Conservation (phyloP, 2,797 vertebrate genomes). For the Poecilia picta region DNA sequence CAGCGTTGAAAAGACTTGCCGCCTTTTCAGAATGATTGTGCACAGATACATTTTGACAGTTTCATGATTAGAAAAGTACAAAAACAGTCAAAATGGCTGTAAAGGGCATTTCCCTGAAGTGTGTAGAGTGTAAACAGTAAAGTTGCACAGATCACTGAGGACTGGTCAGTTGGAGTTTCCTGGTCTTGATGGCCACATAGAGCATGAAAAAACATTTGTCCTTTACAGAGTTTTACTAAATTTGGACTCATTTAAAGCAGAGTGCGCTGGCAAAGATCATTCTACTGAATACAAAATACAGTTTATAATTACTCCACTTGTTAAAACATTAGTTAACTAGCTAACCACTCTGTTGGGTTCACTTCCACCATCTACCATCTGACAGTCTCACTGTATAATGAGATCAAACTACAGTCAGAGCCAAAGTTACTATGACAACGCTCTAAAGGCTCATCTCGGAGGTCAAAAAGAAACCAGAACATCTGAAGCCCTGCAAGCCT, state of each 20-base stretch:
- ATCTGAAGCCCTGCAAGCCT: too few species aligned
- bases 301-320: neutral
- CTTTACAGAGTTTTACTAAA: neutral
- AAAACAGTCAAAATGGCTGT: constrained; percentile 8
- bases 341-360: neutral
- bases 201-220: neutral
- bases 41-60: constrained; percentile 1
- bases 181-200: neutral
- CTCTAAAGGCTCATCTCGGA: too few species aligned
- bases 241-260: neutral
- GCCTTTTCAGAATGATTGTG: neutral
- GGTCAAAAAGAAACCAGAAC: too few species aligned
- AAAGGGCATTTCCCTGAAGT: constrained; percentile 52
- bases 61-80: constrained; percentile 41
- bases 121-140: constrained; percentile 40
- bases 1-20: neutral
- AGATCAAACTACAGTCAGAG: too few species aligned
- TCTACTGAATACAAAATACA: neutral
- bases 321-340: neutral
- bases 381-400: too few species aligned
- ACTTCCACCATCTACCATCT: neutral
- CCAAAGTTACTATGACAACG: too few species aligned
- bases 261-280: neutral
- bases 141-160: neutral
- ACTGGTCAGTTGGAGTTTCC: neutral